Evolutionary conservation across 2,113 vertebrate genomes (phyloP).

Genomic region (Dolichotis patagonum): DNA sequence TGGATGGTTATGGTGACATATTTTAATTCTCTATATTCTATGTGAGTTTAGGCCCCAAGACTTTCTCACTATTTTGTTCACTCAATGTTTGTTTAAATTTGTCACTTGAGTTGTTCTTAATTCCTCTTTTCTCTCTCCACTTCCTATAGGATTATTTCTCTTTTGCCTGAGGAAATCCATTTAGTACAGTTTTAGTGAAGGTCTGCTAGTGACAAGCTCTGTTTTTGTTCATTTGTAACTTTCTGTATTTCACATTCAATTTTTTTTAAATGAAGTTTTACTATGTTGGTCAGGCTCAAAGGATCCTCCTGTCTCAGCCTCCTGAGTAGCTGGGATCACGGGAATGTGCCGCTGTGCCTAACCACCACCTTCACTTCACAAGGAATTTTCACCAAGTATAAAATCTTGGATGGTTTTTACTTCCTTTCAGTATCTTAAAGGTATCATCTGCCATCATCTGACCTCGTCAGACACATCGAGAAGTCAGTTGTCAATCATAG

Average conservation of each 20-base stretch:
- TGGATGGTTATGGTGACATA: neutral
- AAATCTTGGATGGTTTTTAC: neutral
- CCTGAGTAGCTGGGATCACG: too few relatives aligned
- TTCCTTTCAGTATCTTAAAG: neutral
- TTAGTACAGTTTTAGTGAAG: neutral
- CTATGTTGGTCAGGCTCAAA: neutral
- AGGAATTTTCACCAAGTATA: neutral
- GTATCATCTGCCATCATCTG: neutral
- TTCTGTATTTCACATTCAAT: neutral
- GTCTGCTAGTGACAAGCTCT: neutral
- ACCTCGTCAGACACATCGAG: neutral
- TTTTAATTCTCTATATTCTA: neutral
- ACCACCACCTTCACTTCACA: neutral
- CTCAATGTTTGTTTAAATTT: neutral
- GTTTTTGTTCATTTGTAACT: neutral
- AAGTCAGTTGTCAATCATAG: neutral
- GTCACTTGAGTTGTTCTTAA: neutral
- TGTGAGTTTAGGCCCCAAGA: neutral
- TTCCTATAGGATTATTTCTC: neutral
- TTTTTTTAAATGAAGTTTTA: neutral
- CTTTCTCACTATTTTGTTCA: neutral
- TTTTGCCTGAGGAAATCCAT: neutral
- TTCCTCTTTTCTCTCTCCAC: neutral
- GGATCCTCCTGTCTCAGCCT: too few relatives aligned
- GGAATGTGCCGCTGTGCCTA: too few relatives aligned